phyloP scores from a whole-genome alignment of 2,113 vertebrate genomes.

The Marmota monax region DNA sequence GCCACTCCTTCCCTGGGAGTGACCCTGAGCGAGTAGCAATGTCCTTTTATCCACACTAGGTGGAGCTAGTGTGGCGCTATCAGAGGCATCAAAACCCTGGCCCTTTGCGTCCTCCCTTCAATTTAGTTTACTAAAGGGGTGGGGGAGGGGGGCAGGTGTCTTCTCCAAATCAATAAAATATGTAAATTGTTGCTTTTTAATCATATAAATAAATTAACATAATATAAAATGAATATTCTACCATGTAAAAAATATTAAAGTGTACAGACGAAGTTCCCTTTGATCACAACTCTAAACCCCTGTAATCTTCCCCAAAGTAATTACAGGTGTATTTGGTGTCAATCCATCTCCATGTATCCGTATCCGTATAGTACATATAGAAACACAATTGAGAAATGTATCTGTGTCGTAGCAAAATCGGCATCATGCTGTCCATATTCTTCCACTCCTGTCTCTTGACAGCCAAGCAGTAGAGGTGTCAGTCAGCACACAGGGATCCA shows the following conservation, averaged over 20 bases:
- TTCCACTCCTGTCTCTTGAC: background rate
- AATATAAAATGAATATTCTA: background rate
- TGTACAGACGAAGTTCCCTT: background rate
- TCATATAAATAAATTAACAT: background rate
- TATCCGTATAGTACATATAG: background rate
- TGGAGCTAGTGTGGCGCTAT: background rate
- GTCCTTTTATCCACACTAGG: background rate
- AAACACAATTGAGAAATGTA: background rate
- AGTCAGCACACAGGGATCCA: background rate
- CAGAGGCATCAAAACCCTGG: too few species aligned
- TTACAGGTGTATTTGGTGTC: background rate
- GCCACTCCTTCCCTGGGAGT: fast-evolving
- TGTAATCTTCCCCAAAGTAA: background rate
- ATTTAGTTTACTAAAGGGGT: background rate
- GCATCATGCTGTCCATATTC: background rate
- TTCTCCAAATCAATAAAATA: background rate
- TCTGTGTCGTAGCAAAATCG: background rate
- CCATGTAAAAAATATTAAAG: background rate
- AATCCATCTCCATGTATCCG: background rate
- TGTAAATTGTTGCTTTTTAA: background rate
- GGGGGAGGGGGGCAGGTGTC: background rate
- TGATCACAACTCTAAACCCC: background rate
- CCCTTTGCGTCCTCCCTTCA: fast-evolving
- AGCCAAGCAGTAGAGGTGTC: background rate
- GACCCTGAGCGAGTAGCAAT: background rate